Conservation (phyloP, 2,888 invertebrate genomes). For the Glaucopsyche alexis region DNA sequence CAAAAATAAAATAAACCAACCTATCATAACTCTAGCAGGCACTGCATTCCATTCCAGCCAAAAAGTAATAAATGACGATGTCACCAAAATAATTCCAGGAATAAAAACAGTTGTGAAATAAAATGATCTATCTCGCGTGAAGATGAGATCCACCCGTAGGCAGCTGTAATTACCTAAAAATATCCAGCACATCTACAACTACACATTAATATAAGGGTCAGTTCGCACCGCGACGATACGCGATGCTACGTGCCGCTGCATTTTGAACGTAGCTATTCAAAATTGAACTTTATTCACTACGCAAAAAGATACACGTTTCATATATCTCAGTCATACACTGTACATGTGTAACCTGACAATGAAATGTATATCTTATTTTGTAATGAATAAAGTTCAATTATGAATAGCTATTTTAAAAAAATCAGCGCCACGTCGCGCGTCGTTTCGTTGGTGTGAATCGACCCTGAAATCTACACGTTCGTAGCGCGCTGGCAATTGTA, state of each 20-base stretch:
- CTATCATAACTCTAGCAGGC: conserved; percentile 97
- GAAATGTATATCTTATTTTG: no score
- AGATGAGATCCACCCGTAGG: conserved; percentile 94
- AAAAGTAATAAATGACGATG: conserved; percentile 97
- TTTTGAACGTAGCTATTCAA: no score
- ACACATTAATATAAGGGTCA: conserved; percentile 42
- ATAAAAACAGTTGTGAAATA: conserved; percentile 98
- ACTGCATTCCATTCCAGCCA: conserved; percentile 99
- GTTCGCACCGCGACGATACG: no score
- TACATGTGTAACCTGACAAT: no score
- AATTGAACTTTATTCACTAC: no score
- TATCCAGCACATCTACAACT: conserved; percentile 70
- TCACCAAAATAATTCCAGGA: conserved; percentile 97
- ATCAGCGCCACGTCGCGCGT: no score
- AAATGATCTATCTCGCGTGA: conserved; percentile 97
- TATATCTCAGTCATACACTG: no score
- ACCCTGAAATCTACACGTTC: conserved; percentile 39
- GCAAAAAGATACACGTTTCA: no score
- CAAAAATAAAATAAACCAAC: conserved; percentile 79
- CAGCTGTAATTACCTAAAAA: conserved; percentile 97
- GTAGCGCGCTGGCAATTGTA: conserved; percentile 46
- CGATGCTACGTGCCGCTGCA: no score
- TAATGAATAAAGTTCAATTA: no score
- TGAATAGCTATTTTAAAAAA: no score
- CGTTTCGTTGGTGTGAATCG: no score